Percentiles rank a stretch among this genome's conserved stretches.
Conservation (phyloP, 2,888 invertebrate species). For the Dasysyrphus albostriatus region DNA sequence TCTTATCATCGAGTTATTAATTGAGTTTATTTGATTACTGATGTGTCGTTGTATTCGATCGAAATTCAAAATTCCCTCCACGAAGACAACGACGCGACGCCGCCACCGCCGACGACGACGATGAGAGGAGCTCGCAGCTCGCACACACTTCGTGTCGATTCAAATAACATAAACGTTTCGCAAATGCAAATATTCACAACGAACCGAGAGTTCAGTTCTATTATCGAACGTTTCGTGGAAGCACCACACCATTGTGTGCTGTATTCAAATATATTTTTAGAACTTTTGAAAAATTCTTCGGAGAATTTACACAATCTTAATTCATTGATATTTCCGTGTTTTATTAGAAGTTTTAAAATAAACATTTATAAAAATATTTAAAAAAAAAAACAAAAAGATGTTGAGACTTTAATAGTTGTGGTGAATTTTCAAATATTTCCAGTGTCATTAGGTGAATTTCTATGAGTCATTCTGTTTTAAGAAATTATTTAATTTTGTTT, state of each 20-base stretch:
- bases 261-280: slow-evolving; percentile 47
- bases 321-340: slow-evolving; percentile 51
- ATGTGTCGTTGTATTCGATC: slow-evolving; percentile 38
- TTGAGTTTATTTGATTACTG: slow-evolving; percentile 56
- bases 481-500: slow-evolving; percentile 7
- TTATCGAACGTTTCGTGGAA: slow-evolving; percentile 65
- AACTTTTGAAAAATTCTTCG: slow-evolving; percentile 6
- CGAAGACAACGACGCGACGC: not conserved
- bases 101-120: not conserved
- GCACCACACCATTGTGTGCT: slow-evolving; percentile 39
- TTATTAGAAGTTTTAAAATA: slow-evolving; percentile 18
- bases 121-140: slow-evolving; percentile 18
- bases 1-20: slow-evolving; percentile 74
- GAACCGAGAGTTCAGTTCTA: slow-evolving; percentile 56
- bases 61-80: slow-evolving; percentile 45
- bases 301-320: slow-evolving; percentile 16
- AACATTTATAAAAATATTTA: slow-evolving; percentile 3
- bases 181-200: slow-evolving; percentile 70
- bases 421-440: slow-evolving; percentile 17
- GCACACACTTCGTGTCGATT: not conserved
- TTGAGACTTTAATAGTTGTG: not conserved
- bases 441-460: slow-evolving; percentile 5
- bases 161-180: slow-evolving; percentile 42
- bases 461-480: not conserved
- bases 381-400: not conserved